Evolutionary conservation across 2,113 vertebrate species (phyloP).

Genomic region (Oncorhynchus gorbuscha): DNA sequence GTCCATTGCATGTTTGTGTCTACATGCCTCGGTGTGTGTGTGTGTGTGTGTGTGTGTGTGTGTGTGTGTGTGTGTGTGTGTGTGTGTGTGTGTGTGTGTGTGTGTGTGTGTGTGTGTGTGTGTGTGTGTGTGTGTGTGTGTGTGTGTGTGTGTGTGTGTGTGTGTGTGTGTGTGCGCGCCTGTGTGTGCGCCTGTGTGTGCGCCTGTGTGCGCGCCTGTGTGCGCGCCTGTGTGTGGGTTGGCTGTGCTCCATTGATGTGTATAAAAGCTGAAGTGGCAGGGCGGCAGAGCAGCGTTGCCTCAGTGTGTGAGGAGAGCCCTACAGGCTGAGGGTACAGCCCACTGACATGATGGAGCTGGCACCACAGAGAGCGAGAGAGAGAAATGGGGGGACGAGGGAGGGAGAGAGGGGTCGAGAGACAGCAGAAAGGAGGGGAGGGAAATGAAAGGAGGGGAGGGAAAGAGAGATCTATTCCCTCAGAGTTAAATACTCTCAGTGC

Average conservation of each 20-base stretch:
- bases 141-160: not conserved
- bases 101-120: too few species aligned
- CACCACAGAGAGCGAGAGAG: not conserved
- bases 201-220: too few species aligned
- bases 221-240: too few species aligned
- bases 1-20: not conserved
- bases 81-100: too few species aligned
- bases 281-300: conserved; percentile 5
- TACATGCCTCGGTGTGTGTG: not conserved
- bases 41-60: too few species aligned
- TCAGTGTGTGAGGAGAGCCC: conserved; percentile 6
- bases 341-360: conserved; percentile 33
- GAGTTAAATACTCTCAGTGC: not conserved
- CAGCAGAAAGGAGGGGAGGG: not conserved
- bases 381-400: not conserved
- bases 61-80: not conserved
- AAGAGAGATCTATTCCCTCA: not conserved
- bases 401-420: not conserved
- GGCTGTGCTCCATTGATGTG: not conserved
- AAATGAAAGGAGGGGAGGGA: not conserved
- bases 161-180: too few species aligned
- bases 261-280: conserved; percentile 1
- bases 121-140: too few species aligned
- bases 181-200: too few species aligned
- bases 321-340: conserved; percentile 22